These are phyloP conservation scores for Macrosiphum euphorbiae DNA, from an alignment of 2,888 invertebrate species.

Conservation along the genomic window DNA sequence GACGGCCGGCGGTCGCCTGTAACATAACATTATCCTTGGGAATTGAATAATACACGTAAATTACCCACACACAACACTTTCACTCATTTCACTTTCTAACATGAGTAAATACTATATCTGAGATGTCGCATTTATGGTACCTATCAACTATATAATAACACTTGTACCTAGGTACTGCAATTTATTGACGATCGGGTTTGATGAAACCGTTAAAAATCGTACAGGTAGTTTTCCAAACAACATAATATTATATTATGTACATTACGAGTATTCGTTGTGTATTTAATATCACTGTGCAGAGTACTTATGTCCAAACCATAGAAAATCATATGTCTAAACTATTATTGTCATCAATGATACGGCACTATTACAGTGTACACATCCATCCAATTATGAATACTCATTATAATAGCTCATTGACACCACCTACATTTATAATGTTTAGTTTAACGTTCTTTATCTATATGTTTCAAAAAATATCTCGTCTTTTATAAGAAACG, in stretches of 20 bases:
- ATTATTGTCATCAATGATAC: background rate
- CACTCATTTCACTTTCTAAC: constrained; percentile 64
- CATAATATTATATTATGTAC: too few species aligned
- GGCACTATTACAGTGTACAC: background rate
- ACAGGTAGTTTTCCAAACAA: background rate
- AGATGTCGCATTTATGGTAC: background rate
- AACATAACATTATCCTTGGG: constrained; percentile 28
- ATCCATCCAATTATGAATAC: background rate
- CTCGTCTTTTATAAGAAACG: background rate
- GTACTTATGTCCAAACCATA: too few species aligned
- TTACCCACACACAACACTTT: constrained; percentile 32
- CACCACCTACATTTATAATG: background rate
- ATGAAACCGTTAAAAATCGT: constrained; percentile 22
- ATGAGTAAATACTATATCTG: background rate
- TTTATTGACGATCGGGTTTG: background rate
- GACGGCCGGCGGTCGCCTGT: background rate
- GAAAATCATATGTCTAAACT: background rate
- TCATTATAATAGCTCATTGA: background rate
- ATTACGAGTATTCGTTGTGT: background rate
- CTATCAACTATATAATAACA: background rate
- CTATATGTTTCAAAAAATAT: background rate
- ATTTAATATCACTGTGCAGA: background rate
- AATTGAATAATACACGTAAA: constrained; percentile 37
- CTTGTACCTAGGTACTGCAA: background rate
- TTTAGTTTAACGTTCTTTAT: background rate